Base-by-base conservation (phyloP, 2,888 invertebrate species). In the Hypomecis atomaria region DNA sequence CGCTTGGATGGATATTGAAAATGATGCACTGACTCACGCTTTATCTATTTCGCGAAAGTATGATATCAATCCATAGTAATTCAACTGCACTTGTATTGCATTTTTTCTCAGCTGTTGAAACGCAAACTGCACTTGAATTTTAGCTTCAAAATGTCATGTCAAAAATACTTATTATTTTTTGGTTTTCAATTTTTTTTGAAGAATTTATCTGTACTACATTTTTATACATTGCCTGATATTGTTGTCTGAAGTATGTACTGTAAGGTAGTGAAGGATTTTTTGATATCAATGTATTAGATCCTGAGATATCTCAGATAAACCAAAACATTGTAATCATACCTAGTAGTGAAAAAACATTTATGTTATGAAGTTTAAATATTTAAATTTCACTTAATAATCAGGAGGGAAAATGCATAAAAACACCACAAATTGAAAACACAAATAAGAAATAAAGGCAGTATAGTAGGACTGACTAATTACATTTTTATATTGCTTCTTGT, bases 21-120 rank as follows among this genome's bases (percentile, higher is more conserved):
- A 72, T 74, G 64, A 69, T 73, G 70, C 71, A 68, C 57, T 82
- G 79, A 82, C 66, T 81, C 76, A 80, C 62, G 70, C 60, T 47
- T 72, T 79, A 78, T 78, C 71, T 76, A 76, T 75, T 75, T 69
- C 38, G 69, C 61, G 78, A 77, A 75, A 78, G 75, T 42, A 64
- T 34, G 54, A 47, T 43, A 10, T 13, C 7, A 34, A 52, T 57
- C 5, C 8, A 53, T 59, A 52, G 33, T 40, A 33, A 40, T 11
- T 52, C 33, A n/a, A 34, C 5, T 34, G 36, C 47, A 36, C 13
- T 0, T 34, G 34, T 37, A 3, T 42, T 11, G 11, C 0, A 6
- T 34, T 5, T 3, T 52, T 47, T 56, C 36, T 45, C 5, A 50
- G n/a, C 5, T n/a, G 10, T 11, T 11, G n/a, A 38, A 47, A 37